Evolutionary conservation across 2,888 invertebrate species (phyloP).

Genomic region (Heteropelma amictum): DNA sequence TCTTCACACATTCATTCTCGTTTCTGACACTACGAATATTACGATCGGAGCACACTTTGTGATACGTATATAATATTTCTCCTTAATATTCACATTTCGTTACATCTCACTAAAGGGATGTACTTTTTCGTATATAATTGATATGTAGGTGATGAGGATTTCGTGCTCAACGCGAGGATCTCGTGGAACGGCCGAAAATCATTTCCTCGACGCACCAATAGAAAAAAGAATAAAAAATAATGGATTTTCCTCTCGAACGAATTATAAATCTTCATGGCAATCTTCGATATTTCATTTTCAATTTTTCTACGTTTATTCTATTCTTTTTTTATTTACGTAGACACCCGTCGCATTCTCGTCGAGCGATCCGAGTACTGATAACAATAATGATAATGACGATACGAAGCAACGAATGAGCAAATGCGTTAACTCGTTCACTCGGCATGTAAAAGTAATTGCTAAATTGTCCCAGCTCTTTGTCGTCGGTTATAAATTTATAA

Average conservation of each 20-base stretch:
- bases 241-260: slow-evolving; percentile 20
- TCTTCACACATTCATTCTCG: slow-evolving; percentile 38
- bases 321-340: background rate
- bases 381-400: slow-evolving; percentile 9
- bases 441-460: slow-evolving; percentile 42
- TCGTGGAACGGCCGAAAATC: slow-evolving; percentile 25
- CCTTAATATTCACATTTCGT: slow-evolving; percentile 51
- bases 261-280: background rate
- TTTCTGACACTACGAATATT: slow-evolving; percentile 42
- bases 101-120: slow-evolving; percentile 65
- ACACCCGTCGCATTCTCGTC: background rate
- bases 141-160: slow-evolving; percentile 69
- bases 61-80: slow-evolving; percentile 71
- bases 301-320: background rate
- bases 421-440: slow-evolving; percentile 15
- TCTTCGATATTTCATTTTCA: too few species aligned
- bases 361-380: background rate
- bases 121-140: slow-evolving; percentile 63
- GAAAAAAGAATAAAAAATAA: slow-evolving; percentile 6
- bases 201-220: background rate
- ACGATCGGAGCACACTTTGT: slow-evolving; percentile 69
- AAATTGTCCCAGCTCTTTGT: slow-evolving; percentile 40
- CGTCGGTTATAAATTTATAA: slow-evolving; percentile 4
- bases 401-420: slow-evolving; percentile 23
- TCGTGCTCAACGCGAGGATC: slow-evolving; percentile 14